These are phyloP conservation scores for Chironex yamaguchii DNA, from an alignment of 30 jellyfish, hydroid and myxozoan genomes.

Conservation along the genomic window DNA sequence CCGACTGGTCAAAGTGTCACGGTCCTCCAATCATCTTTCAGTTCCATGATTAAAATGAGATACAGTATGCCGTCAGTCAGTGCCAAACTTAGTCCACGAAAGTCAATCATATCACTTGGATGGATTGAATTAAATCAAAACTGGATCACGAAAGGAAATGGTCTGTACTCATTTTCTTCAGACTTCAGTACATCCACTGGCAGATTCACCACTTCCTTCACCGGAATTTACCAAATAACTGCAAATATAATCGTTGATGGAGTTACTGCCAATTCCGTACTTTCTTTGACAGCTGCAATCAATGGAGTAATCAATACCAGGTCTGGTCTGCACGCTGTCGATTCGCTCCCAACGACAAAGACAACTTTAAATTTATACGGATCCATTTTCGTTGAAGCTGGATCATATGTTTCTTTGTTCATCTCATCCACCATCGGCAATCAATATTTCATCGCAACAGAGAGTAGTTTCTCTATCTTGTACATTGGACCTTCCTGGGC, in stretches of 20 bases:
- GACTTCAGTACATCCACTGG: constrained; percentile 85
- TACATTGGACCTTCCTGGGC: constrained; percentile 59
- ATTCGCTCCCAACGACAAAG: constrained; percentile 62
- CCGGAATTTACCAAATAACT: constrained; percentile 80
- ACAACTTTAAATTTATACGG: constrained; percentile 80
- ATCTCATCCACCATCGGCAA: constrained; percentile 3
- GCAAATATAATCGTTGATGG: constrained; percentile 84
- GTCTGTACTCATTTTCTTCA: constrained; percentile 81
- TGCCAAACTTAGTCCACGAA: constrained; percentile 67
- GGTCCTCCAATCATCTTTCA: constrained; percentile 72
- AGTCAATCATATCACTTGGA: constrained; percentile 55
- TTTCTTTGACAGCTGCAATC: constrained; percentile 58
- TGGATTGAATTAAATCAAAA: constrained; percentile 75
- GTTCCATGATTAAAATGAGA: constrained; percentile 82
- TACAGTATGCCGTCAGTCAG: constrained; percentile 85
- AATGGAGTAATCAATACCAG: constrained; percentile 74
- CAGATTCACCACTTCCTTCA: constrained; percentile 80
- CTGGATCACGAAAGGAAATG: constrained; percentile 80
- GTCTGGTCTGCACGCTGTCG: constrained; percentile 77
- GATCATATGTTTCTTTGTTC: constrained; percentile 3
- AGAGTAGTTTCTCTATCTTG: constrained; percentile 16
- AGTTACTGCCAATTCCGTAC: constrained; percentile 48
- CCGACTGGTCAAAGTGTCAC: constrained; percentile 25
- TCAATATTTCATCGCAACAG: not conserved
- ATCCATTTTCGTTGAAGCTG: constrained; percentile 68